These are phyloP conservation scores for Caenorhabditis sp. DNA, from an alignment of 2,888 invertebrate genomes.

Conservation along the genomic window DNA sequence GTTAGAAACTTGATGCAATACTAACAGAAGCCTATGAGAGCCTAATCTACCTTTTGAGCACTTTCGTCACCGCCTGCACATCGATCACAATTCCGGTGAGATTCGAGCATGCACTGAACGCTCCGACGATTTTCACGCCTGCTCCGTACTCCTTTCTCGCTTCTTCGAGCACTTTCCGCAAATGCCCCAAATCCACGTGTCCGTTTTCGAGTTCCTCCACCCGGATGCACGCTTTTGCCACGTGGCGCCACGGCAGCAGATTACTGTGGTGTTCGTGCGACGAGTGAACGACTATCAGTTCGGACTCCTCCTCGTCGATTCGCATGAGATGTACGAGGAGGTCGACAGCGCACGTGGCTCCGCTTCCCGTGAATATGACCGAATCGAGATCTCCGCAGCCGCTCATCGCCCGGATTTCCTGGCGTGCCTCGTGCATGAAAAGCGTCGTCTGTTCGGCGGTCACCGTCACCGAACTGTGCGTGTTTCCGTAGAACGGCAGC, in stretches of 20 bases:
- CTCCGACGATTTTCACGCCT: conserved; percentile 86
- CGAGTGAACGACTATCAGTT: conserved; percentile 65
- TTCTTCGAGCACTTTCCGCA: conserved; percentile 23
- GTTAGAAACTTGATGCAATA: too few relatives aligned
- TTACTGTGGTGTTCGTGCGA: conserved; percentile 86
- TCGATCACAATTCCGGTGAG: conserved; percentile 91
- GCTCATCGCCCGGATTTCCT: conserved; percentile 87
- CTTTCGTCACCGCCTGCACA: conserved; percentile 87
- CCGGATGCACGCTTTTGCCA: conserved; percentile 80
- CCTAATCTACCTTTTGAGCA: conserved; percentile 85
- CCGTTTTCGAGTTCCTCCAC: conserved; percentile 52
- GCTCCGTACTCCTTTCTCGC: conserved; percentile 17
- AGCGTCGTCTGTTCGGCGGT: conserved; percentile 90
- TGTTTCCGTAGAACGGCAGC: conserved; percentile 89
- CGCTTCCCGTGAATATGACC: conserved; percentile 86
- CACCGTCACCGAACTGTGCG: conserved; percentile 87
- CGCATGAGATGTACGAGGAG: conserved; percentile 82
- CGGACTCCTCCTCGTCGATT: conserved; percentile 2
- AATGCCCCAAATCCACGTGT: conserved; percentile 27
- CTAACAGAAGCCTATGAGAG: too few relatives aligned
- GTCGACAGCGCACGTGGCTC: conserved; percentile 87
- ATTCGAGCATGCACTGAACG: conserved; percentile 90
- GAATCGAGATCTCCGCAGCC: conserved; percentile 88
- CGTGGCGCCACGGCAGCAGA: conserved; percentile 88
- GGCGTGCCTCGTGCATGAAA: conserved; percentile 85